Evolutionary conservation across 2,888 invertebrate genomes (phyloP).

Genomic region (Pheosia gnoma): DNA sequence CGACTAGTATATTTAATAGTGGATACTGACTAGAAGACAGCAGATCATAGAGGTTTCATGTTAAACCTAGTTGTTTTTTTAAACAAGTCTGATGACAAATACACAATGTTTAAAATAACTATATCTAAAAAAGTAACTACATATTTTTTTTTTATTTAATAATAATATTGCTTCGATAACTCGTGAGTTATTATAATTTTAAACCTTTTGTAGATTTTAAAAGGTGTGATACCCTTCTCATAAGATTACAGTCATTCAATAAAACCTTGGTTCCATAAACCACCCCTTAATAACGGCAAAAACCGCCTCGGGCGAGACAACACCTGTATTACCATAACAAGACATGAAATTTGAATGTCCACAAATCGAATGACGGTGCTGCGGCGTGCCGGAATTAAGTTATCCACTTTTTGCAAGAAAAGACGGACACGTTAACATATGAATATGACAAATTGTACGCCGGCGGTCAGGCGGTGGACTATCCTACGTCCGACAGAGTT

Average conservation of each 20-base stretch:
- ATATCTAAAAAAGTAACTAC: too few species aligned
- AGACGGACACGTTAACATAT: constrained; percentile 83
- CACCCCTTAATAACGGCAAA: constrained; percentile 28
- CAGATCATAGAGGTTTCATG: too few species aligned
- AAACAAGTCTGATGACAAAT: too few species aligned
- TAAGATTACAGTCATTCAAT: neutral
- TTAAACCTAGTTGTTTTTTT: too few species aligned
- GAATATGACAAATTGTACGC: constrained; percentile 84
- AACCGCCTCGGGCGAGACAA: constrained; percentile 70
- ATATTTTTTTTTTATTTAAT: too few species aligned
- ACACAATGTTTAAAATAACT: too few species aligned
- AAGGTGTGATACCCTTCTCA: neutral
- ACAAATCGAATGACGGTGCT: constrained; percentile 78
- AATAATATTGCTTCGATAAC: too few species aligned
- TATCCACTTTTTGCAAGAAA: constrained; percentile 84
- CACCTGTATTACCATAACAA: constrained; percentile 83
- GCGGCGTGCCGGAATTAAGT: constrained; percentile 74
- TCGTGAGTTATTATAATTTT: too few species aligned
- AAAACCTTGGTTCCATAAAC: neutral
- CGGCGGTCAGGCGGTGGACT: constrained; percentile 70
- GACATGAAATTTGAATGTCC: constrained; percentile 82
- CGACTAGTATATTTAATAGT: too few species aligned
- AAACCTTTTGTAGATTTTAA: too few species aligned
- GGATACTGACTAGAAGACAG: too few species aligned
- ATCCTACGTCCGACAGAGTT: constrained; percentile 72